Base-by-base conservation (phyloP, 2,888 invertebrate genomes). In the Phalera bucephala region DNA sequence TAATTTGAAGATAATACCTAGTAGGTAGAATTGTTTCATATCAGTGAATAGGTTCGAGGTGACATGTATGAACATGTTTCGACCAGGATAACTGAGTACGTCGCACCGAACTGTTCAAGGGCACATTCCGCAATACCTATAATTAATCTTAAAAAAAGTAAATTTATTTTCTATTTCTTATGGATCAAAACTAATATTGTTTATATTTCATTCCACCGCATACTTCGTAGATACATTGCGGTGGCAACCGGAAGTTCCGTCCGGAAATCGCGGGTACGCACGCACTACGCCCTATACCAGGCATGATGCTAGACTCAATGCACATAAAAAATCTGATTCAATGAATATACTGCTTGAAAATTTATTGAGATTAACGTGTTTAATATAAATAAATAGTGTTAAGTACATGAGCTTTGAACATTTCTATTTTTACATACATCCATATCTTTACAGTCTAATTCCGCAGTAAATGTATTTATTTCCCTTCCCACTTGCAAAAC, bases 401-500 rank as follows among this genome's bases (percentile, higher is more conserved):
- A 8, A 25, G 25, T 8, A 22, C 12, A 30, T 31, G 17, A 9
- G 2, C 20, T n/a, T 15, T 10, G 23, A 10, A 27, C 2, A 5
- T 29, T 41, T 31, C 7, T 17, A 7, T 31, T 2, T 26, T 37
- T 17, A 28, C 23, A 12, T 31, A 22, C 20, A 19, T n/a, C 12
- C 27, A 10, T 26, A 31, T n/a, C n/a, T n/a, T n/a, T n/a, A n/a
- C n/a, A n/a, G n/a, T 36, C 38, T 27, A 64, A 72, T 73, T 72
- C 63, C 55, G 65, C 61, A 70, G 65, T 68, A 27, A 27, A 56
- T 62, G 51, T 64, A 69, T 57, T 46, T 61, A 61, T 52, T 55
- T 48, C 37, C 63, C 64, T 78, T 77, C 73, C 73, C 72, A 71
- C 75, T 81, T 79, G 80, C 77, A 78, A 80, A 82, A 80, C 66